phyloP scores from a whole-genome alignment of 2,113 vertebrate species.

The Numida meleagris region DNA sequence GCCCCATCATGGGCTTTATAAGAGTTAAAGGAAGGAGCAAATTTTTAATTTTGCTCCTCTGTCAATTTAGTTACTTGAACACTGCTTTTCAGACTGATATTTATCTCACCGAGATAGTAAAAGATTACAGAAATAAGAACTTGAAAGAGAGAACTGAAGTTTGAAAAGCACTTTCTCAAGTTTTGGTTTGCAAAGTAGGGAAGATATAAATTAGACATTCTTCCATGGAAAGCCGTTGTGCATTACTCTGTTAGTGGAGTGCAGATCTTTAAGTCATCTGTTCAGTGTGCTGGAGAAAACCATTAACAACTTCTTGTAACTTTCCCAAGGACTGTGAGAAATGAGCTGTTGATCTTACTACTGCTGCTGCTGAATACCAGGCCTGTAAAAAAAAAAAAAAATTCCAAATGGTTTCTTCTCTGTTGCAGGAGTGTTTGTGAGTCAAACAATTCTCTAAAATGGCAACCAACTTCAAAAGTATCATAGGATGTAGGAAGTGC shows the following conservation, averaged over 20 bases:
- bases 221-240: not conserved
- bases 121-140: slow-evolving; percentile 58
- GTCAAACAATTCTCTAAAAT: not conserved
- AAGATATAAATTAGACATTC: slow-evolving; percentile 4
- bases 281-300: slow-evolving; percentile 50
- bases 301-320: slow-evolving; percentile 21
- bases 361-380: not conserved
- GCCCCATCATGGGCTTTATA: not conserved
- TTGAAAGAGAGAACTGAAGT: slow-evolving; percentile 9
- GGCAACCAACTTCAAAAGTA: not conserved
- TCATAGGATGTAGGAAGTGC: not conserved
- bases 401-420: not conserved
- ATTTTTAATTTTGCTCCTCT: slow-evolving; percentile 64
- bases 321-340: slow-evolving; percentile 5
- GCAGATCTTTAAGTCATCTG: slow-evolving; percentile 25
- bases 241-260: slow-evolving; percentile 33
- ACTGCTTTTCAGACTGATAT: slow-evolving; percentile 33
- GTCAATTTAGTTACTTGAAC: slow-evolving; percentile 29
- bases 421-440: not conserved
- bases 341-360: not conserved
- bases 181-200: slow-evolving; percentile 28
- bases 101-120: slow-evolving; percentile 42
- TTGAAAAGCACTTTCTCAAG: slow-evolving; percentile 27
- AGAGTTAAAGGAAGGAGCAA: slow-evolving; percentile 41
- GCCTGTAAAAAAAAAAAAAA: not conserved